These are phyloP conservation scores for Xerus inauris DNA, from an alignment of 2,113 vertebrate species.

Conservation along the genomic window DNA sequence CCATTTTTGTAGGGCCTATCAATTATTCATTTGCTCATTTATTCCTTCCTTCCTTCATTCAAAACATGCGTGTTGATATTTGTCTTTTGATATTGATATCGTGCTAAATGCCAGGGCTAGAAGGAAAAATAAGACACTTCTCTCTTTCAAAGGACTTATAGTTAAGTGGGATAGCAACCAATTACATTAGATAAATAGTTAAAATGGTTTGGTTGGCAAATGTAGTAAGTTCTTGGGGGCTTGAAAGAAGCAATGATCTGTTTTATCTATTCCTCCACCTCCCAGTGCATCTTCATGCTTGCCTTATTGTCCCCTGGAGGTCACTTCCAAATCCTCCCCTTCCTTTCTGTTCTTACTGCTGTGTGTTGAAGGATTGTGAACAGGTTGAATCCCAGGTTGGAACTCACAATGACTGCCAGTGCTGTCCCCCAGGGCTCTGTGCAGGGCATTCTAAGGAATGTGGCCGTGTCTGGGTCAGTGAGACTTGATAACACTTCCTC, in stretches of 20 bases:
- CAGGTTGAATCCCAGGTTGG: not conserved
- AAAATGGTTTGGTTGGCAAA: conserved; percentile 1
- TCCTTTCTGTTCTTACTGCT: not conserved
- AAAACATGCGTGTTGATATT: not conserved
- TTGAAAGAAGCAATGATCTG: not conserved
- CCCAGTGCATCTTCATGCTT: not conserved
- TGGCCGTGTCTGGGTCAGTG: fast-evolving
- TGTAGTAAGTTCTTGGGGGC: not conserved
- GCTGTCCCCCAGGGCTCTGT: not conserved
- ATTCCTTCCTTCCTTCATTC: not conserved
- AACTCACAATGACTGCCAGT: not conserved
- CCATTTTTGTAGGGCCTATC: not conserved
- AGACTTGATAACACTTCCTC: not conserved
- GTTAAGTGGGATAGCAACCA: conserved; percentile 31
- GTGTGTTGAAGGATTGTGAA: not conserved
- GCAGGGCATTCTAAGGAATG: not conserved
- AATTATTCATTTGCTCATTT: not conserved
- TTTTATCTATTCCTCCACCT: conserved; percentile 29
- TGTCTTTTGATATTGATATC: not conserved
- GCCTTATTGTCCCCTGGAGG: not conserved
- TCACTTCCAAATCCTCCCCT: conserved; percentile 2
- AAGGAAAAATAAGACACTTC: not conserved
- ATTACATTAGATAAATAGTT: not conserved
- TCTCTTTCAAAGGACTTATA: not conserved
- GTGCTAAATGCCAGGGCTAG: not conserved